A percentile compares a stretch with the other conserved stretches of the same genome.
These are phyloP conservation scores for Acanthurus lineatus DNA, from an alignment of 2,797 vertebrate species.

Conservation along the genomic window DNA sequence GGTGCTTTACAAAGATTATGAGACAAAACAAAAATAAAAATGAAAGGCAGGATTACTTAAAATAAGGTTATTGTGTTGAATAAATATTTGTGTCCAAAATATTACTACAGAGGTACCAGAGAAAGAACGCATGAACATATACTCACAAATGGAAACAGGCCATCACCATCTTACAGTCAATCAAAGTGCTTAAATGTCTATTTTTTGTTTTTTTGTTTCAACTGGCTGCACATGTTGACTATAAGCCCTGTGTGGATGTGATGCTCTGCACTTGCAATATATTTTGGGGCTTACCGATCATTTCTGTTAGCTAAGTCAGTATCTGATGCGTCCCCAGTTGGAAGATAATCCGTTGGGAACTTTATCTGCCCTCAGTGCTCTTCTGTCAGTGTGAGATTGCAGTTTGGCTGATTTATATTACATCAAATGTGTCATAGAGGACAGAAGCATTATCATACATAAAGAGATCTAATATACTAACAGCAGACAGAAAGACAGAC, in stretches of 20 bases:
- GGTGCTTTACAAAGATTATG: conserved; percentile 13
- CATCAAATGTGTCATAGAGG: conserved; percentile 44
- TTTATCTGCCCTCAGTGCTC: conserved; percentile 25
- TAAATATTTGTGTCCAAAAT: background rate
- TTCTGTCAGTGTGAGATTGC: conserved; percentile 36
- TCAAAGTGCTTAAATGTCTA: conserved; percentile 39
- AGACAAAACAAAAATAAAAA: background rate
- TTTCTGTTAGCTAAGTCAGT: conserved; percentile 38
- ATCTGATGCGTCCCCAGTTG: conserved; percentile 44
- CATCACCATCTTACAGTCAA: background rate
- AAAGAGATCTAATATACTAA: conserved; percentile 37
- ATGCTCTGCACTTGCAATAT: conserved; percentile 18
- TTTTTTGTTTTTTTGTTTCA: conserved; percentile 32
- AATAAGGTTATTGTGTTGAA: background rate
- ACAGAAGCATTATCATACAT: conserved; percentile 31
- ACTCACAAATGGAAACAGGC: conserved; percentile 3
- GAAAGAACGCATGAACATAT: background rate
- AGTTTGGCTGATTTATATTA: conserved; percentile 41
- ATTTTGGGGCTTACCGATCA: conserved; percentile 24
- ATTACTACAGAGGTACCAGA: conserved; percentile 6
- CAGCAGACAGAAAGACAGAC: conserved; percentile 16
- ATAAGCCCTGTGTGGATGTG: background rate
- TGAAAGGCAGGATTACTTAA: background rate
- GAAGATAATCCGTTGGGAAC: conserved; percentile 49
- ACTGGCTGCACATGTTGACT: conserved; percentile 18